Evolutionary conservation across 2,113 vertebrate species (phyloP).

Genomic region (Perca fluviatilis): DNA sequence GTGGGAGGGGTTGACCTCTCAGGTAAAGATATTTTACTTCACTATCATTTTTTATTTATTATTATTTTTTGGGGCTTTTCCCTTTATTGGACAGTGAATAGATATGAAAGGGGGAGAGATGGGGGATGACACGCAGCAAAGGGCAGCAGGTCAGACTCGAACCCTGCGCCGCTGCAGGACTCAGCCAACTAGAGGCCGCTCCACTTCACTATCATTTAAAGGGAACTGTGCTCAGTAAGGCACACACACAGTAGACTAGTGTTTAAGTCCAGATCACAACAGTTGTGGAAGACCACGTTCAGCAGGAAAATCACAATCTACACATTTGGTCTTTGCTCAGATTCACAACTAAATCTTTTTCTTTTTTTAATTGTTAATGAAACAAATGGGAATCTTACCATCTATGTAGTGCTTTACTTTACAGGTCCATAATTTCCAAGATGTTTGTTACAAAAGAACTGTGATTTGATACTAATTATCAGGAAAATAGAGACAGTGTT

Average conservation of each 20-base stretch:
- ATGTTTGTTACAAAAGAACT: neutral
- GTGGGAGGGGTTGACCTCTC: slow-evolving; percentile 86
- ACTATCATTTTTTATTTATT: neutral
- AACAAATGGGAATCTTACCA: neutral
- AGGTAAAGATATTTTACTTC: slow-evolving; percentile 75
- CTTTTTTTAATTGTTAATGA: neutral
- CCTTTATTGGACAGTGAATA: too few relatives aligned
- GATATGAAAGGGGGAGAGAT: too few relatives aligned
- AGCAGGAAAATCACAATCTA: neutral
- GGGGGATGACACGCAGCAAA: too few relatives aligned
- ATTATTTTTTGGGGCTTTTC: too few relatives aligned
- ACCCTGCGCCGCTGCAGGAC: too few relatives aligned
- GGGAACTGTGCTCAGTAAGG: neutral
- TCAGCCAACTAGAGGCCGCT: too few relatives aligned
- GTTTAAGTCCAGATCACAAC: neutral
- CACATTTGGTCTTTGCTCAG: neutral
- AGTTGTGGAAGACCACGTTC: neutral
- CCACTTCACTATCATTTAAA: neutral
- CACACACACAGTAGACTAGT: neutral
- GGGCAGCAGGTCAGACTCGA: too few relatives aligned
- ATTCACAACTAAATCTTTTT: neutral
- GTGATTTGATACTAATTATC: neutral
- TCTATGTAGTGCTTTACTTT: neutral
- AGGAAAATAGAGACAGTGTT: neutral
- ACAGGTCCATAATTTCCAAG: neutral